These are phyloP conservation scores for Channa maculata DNA, from an alignment of 2,113 vertebrate genomes.

Conservation along the genomic window DNA sequence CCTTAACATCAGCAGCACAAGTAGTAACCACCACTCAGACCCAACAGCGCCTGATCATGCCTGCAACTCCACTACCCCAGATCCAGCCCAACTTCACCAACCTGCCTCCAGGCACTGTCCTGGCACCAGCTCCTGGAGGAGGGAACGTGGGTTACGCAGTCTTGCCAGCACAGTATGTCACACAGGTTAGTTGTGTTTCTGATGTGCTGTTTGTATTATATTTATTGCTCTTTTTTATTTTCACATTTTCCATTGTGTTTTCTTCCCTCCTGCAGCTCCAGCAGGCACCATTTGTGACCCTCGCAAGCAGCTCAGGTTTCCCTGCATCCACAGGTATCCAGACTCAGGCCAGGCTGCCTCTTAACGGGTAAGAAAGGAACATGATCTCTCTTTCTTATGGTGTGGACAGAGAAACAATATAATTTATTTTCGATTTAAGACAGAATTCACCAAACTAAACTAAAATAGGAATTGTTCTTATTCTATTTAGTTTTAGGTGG, in stretches of 20 bases:
- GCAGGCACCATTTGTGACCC: slow-evolving; percentile 92
- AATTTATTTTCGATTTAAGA: neutral
- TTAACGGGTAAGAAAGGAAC: slow-evolving; percentile 91
- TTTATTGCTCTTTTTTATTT: neutral
- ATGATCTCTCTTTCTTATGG: neutral
- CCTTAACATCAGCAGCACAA: slow-evolving; percentile 88
- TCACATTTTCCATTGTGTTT: neutral
- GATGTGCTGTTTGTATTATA: neutral
- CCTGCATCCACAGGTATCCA: slow-evolving; percentile 87
- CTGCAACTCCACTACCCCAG: slow-evolving; percentile 94
- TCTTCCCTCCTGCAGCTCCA: slow-evolving; percentile 84
- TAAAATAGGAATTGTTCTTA: too few species aligned
- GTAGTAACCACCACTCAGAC: slow-evolving; percentile 92
- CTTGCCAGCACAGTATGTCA: slow-evolving; percentile 95
- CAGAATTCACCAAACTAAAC: neutral
- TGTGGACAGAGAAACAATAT: neutral
- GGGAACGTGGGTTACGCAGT: slow-evolving; percentile 95
- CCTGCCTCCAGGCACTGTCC: slow-evolving; percentile 93
- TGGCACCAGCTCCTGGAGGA: slow-evolving; percentile 91
- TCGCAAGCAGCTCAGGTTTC: slow-evolving; percentile 92
- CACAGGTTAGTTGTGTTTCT: slow-evolving; percentile 85
- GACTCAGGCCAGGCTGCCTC: slow-evolving; percentile 92
- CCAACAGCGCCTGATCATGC: slow-evolving; percentile 98
- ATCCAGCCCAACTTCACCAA: slow-evolving; percentile 98
- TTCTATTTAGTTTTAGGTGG: too few species aligned